phyloP scores from a whole-genome alignment of 1,140 invertebrate genomes.

The Papilio helenus region DNA sequence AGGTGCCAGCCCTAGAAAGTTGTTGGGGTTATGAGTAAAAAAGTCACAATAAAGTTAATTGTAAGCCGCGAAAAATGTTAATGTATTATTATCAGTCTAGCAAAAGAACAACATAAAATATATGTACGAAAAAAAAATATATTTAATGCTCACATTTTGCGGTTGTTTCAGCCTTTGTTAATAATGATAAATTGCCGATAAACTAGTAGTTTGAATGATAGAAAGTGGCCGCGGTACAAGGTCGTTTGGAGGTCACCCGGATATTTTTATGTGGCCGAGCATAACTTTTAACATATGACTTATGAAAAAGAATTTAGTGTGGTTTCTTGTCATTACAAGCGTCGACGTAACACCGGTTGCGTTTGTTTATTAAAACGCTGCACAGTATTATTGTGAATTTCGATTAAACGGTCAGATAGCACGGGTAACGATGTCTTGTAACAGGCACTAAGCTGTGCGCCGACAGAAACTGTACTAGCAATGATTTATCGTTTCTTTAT shows the following conservation, averaged over 20 bases:
- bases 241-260: constrained; percentile 64
- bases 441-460: background rate
- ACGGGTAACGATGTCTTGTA: constrained; percentile 28
- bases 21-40: background rate
- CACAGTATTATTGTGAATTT: constrained; percentile 21
- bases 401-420: constrained; percentile 33
- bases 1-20: too few species aligned
- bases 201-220: constrained; percentile 51
- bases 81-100: background rate
- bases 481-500: constrained; percentile 36
- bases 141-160: background rate
- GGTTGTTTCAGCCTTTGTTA: constrained; percentile 23
- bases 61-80: background rate
- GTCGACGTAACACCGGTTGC: constrained; percentile 27
- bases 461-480: constrained; percentile 5
- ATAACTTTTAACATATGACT: constrained; percentile 37
- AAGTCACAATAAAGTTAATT: background rate
- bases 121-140: background rate
- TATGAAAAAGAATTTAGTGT: constrained; percentile 18
- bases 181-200: constrained; percentile 35
- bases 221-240: constrained; percentile 63
- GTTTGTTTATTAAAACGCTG: constrained; percentile 9
- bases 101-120: background rate
- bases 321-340: background rate
- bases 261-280: constrained; percentile 51